Evolutionary conservation across 2,113 vertebrate genomes (phyloP), one percentile per base, ranked within the genome.

Genomic region (Chionodraco myersi): DNA sequence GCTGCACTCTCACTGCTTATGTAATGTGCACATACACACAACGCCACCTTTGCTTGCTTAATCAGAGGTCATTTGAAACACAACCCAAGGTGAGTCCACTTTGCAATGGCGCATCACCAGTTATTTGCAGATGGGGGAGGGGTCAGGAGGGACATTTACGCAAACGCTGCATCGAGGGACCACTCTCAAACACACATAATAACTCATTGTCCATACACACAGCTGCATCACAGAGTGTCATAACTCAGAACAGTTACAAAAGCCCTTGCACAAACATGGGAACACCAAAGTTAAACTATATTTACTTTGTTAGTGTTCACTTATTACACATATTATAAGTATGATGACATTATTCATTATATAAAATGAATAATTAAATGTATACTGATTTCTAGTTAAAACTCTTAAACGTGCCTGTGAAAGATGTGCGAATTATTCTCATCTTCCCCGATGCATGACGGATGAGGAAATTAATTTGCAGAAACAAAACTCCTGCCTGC

Each of bases 31-130:
- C 52, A 63, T 23, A 9, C 26, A 14, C 10, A 12, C 26, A 21
- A 53, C 66, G 15, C 44, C 44, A 26, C 21, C 23, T 53, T 82
- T 77, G 62, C 76, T 72, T 41, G 47, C 76, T 69, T 77, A 73
- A 74, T 54, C 59, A 79, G 87, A 90, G 87, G 90, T 91, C 88
- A 91, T 75, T 12, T 77, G 82, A 91, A 91, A 90, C 79, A 80
- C 83, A 85, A 77, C 48, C 57, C 88, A 91, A 93, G 89, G 92
- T 90, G 88, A 92, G 82, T 87, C 77, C 88, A 86, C 82, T 89
- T 89, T 90, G 83, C 87, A 70, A 76, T 53, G 69, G 67, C 36
- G 72, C 86, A 82, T 91, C 86, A 78, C 69, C 53, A 57, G 82
- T 79, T 89, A 87, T 88, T 89, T 86, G 89, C 72, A 49, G 75